Evolutionary conservation across 2,888 invertebrate genomes (phyloP), one percentile per base, ranked within the genome.

Genomic region (Agriopis aurantiaria): DNA sequence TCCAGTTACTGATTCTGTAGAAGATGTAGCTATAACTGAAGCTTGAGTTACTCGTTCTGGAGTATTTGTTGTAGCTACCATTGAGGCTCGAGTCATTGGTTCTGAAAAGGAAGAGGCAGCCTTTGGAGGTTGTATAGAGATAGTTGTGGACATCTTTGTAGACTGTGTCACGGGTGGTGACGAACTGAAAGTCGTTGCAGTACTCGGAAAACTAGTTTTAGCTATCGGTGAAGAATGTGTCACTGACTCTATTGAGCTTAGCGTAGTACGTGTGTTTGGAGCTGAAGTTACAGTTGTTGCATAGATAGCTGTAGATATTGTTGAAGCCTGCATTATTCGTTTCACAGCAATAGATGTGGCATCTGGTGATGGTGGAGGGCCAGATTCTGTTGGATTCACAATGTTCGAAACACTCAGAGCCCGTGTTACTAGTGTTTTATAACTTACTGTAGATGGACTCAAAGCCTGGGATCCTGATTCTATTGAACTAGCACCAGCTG

Each of bases 31-130:
- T 33, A 4, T 33, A 33, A 33, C 4, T 33, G 5, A 33, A 33
- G 3, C 33, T 33, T 33, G 33, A 33, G 33, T 33, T 33, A 33
- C 33, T 33, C 33, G 33, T 33, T 33, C 33, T 33, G 33, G 5
- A 33, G 1, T 33, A 33, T 1, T 33, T 33, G 33, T 33, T 33
- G 61, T 41, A 45, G 69, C 71, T 40, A 72, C 33, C 33, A 0
- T 33, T 33, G 33, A 33, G 3, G 33, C 33, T 33, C 33, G 33
- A 33, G 33, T 33, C 33, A 33, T 33, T 17, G 51, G 51, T 17
- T 17, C 33, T 11, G 53, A 53, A 53, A 40, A 53, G 40, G 40
- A 33, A 12, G 40, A 12, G 40, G 7, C 33, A 12, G 40, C 12
- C 33, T 17, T 23, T 23, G 17, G 10, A 23, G 52, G 3, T 10